Percentiles rank a stretch among this genome's conserved stretches.
phyloP scores from a whole-genome alignment of 1,140 invertebrate genomes.

The Papilio polytes region DNA sequence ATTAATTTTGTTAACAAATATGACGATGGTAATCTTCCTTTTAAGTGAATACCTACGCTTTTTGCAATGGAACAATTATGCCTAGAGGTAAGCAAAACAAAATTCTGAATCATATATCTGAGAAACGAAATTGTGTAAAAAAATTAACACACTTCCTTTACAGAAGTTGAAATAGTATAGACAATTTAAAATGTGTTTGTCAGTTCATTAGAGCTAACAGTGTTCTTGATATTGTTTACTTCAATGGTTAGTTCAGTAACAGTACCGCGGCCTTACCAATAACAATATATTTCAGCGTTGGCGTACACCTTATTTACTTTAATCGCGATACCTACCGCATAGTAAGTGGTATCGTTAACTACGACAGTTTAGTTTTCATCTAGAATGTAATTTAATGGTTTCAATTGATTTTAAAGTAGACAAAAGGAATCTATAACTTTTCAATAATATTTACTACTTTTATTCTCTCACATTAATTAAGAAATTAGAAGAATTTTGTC shows the following conservation, averaged over 20 bases:
- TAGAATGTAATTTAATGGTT: not conserved
- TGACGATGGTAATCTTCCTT: not conserved
- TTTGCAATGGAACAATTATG: no score
- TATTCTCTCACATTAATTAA: not conserved
- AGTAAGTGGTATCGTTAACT: constrained; percentile 20
- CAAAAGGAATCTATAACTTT: not conserved
- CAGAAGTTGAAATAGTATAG: not conserved
- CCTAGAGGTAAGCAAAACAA: not conserved
- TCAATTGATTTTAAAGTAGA: not conserved
- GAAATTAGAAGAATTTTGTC: not conserved
- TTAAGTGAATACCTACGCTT: not conserved
- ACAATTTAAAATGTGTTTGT: not conserved
- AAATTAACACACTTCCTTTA: not conserved
- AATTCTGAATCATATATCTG: not conserved
- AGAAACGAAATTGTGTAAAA: not conserved
- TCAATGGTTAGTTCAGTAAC: constrained; percentile 29
- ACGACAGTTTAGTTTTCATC: constrained; percentile 18
- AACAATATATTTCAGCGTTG: constrained; percentile 38
- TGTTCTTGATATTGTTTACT: constrained; percentile 32
- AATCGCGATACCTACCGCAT: constrained; percentile 39
- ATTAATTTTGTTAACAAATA: not conserved
- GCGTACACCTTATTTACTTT: constrained; percentile 35
- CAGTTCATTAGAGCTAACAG: constrained; percentile 16
- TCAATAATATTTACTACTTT: not conserved
- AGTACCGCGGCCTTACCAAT: constrained; percentile 27